phyloP scores from a whole-genome alignment of 2,113 vertebrate species.

The Mormoops blainvillei region DNA sequence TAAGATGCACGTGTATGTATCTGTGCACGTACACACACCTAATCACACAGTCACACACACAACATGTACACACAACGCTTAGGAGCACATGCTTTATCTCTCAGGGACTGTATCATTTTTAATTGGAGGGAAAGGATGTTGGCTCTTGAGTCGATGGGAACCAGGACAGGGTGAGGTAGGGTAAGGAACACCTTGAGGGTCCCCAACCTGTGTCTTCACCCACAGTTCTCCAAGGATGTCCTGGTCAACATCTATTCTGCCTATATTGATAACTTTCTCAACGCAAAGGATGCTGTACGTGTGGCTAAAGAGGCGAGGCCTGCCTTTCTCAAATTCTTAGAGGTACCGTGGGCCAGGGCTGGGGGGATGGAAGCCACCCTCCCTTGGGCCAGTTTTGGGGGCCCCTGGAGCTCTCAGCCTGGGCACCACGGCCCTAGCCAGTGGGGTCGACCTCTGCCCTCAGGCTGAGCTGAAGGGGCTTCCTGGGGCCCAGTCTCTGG shows the following conservation, averaged over 20 bases:
- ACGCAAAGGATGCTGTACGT: slow-evolving; percentile 95
- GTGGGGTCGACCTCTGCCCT: not conserved
- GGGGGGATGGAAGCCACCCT: not conserved
- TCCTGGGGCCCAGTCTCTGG: not conserved
- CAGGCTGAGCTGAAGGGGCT: not conserved
- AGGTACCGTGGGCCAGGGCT: slow-evolving; percentile 80
- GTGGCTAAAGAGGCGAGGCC: slow-evolving; percentile 96
- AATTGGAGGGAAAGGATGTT: not conserved
- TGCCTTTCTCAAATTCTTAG: slow-evolving; percentile 97
- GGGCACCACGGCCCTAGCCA: not conserved
- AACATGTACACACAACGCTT: not conserved
- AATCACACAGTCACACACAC: not conserved
- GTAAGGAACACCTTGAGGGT: not conserved
- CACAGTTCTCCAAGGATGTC: slow-evolving; percentile 96
- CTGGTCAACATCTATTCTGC: slow-evolving; percentile 97
- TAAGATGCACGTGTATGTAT: not conserved
- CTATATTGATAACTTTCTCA: slow-evolving; percentile 99
- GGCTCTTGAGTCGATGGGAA: not conserved
- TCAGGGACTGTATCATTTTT: not conserved
- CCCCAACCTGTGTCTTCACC: slow-evolving; percentile 11
- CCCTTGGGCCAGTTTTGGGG: not conserved
- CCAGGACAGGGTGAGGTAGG: not conserved
- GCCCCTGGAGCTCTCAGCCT: not conserved
- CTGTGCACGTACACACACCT: not conserved
- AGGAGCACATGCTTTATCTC: not conserved